Evolutionary conservation across 2,888 invertebrate genomes (phyloP), one percentile per base, ranked within the genome.

Genomic region (Tyria jacobaeae): DNA sequence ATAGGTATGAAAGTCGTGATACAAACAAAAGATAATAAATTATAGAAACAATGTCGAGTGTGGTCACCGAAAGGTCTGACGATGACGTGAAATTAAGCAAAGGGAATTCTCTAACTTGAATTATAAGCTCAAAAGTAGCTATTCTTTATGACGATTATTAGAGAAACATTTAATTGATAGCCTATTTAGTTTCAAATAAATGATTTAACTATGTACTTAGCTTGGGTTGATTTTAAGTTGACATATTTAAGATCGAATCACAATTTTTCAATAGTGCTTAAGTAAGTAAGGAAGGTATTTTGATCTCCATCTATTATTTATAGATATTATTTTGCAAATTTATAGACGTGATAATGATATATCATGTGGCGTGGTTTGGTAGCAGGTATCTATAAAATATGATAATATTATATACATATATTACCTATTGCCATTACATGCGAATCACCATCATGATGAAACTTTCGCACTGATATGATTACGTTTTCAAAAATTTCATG

Each of bases 21-120:
- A 24, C 21, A 55, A 24, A 70, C 41, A 56, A 60, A 48, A 48
- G 24, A 59, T 59, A 52, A 41, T 61, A 53, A 64, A 60, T 50
- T 51, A 25, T 34, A n/a, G 41, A 51, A 15, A 39, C 35, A 48
- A 47, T 34, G 31, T 12, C 41, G 31, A 50, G 49, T 55, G 60
- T 60, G 31, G 54, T 37, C 53, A 39, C 0, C 14, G 58, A 39
- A 34, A 41, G 9, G 27, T 54, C 41, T 51, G 27, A 24, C 10
- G 41, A 37, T 17, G n/a, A 21, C n/a, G 27, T 57, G 14, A 49
- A 49, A 17, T 25, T 35, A 2, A n/a, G 15, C 0, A n/a, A 3
- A 9, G n/a, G 17, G 41, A 17, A 34, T 47, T 47, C 37, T 37
- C n/a, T 50, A 17, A 51, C 51, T 35, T 51, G 17, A 48, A 17